Percentiles rank a stretch among this genome's conserved stretches.
phyloP scores from a whole-genome alignment of 2,113 vertebrate genomes.

The Paradoxurus hermaphroditus region DNA sequence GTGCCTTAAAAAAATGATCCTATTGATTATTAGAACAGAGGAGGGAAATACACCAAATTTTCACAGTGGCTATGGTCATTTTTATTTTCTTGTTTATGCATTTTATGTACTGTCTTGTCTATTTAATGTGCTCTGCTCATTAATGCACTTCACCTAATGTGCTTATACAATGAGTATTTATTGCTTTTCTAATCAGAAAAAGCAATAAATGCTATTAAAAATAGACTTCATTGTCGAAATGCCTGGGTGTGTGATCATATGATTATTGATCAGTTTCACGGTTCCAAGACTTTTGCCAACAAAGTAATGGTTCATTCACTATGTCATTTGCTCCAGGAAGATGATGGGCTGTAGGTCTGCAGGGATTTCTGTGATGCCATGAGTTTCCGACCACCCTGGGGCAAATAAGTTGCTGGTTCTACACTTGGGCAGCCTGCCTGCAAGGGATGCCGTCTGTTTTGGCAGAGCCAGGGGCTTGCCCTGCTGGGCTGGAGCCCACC shows the following conservation, averaged over 20 bases:
- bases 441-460: background rate
- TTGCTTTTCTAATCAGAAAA: constrained; percentile 67
- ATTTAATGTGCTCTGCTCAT: constrained; percentile 56
- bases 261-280: constrained; percentile 58
- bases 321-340: background rate
- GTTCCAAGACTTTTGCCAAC: background rate
- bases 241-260: constrained; percentile 35
- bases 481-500: constrained; percentile 61
- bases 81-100: constrained; percentile 69
- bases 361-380: background rate
- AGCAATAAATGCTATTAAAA: constrained; percentile 61
- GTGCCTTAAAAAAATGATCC: background rate
- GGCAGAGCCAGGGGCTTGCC: background rate
- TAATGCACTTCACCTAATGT: constrained; percentile 61
- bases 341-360: background rate
- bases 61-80: constrained; percentile 34
- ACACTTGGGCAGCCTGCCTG: background rate
- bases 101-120: constrained; percentile 49
- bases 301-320: background rate
- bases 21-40: constrained; percentile 28
- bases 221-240: constrained; percentile 41
- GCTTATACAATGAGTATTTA: constrained; percentile 53
- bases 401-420: background rate
- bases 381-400: background rate
- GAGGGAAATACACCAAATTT: background rate